Percentiles rank a stretch among this genome's conserved stretches.
Conservation (phyloP, 2,113 vertebrate species). For the Sminthopsis crassicaudata region DNA sequence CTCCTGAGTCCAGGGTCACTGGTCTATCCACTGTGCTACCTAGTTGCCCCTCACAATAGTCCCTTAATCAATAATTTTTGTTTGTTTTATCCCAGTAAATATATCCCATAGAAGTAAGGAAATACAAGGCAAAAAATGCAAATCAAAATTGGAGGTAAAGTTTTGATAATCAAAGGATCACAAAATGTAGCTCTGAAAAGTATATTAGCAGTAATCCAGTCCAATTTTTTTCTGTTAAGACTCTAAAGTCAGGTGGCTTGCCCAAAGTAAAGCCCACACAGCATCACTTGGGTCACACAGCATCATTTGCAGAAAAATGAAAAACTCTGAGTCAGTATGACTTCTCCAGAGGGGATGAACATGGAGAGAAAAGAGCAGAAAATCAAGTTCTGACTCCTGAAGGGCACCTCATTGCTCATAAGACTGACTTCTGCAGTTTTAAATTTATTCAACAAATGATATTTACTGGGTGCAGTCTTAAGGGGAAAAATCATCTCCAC, state of each 20-base stretch:
- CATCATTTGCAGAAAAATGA: not conserved
- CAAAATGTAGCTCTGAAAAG: not conserved
- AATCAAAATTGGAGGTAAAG: not conserved
- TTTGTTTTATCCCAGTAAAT: not conserved
- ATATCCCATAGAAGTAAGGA: not conserved
- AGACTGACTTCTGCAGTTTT: not conserved
- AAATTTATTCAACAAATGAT: not conserved
- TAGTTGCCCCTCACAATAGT: too few relatives aligned
- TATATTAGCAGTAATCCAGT: not conserved
- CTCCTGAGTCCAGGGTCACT: too few relatives aligned
- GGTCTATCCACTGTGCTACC: too few relatives aligned
- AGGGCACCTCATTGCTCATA: not conserved
- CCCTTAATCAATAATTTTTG: not conserved
- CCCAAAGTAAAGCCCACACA: not conserved
- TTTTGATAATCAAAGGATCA: not conserved
- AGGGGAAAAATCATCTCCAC: not conserved
- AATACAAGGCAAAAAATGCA: not conserved
- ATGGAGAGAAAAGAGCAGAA: not conserved
- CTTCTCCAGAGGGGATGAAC: not conserved
- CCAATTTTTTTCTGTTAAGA: not conserved
- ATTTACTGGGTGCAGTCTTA: not conserved
- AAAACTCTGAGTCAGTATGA: not conserved
- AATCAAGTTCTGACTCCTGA: not conserved
- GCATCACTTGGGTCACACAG: not conserved
- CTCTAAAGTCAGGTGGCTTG: not conserved